These are phyloP conservation scores for Neostethus bicornis DNA, from an alignment of 2,797 vertebrate species.

Conservation along the genomic window DNA sequence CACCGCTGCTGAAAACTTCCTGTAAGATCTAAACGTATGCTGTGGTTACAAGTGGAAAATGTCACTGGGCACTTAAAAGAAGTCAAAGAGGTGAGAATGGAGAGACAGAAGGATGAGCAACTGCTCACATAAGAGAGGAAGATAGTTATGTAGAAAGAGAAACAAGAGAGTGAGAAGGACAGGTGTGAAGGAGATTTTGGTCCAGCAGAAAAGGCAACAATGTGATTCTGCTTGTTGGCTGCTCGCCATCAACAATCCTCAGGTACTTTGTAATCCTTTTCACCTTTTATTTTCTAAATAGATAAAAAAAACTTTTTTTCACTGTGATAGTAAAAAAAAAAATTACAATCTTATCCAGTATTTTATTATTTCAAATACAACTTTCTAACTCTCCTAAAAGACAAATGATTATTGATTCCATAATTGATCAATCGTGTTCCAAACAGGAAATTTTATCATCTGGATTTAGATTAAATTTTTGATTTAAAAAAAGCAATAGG, in stretches of 20 bases:
- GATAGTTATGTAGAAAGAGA: slow-evolving; percentile 13
- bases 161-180: slow-evolving; percentile 8
- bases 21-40: slow-evolving; percentile 52
- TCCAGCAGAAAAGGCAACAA: slow-evolving; percentile 16
- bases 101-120: slow-evolving; percentile 38
- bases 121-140: slow-evolving; percentile 13
- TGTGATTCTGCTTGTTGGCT: slow-evolving; percentile 30
- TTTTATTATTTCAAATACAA: too few species aligned
- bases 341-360: too few species aligned
- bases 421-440: too few species aligned
- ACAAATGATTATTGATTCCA: too few species aligned
- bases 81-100: slow-evolving; percentile 28
- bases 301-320: too few species aligned
- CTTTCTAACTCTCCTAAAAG: too few species aligned
- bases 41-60: slow-evolving; percentile 68
- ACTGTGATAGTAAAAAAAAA: too few species aligned
- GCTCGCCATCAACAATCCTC: slow-evolving; percentile 4
- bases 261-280: slow-evolving; percentile 48
- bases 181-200: slow-evolving; percentile 13
- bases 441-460: too few species aligned
- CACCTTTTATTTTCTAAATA: too few species aligned
- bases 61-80: slow-evolving; percentile 66
- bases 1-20: slow-evolving; percentile 50
- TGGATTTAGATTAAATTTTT: too few species aligned
- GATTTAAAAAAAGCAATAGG: too few species aligned